Percentiles rank a stretch among this genome's conserved stretches.
These are phyloP conservation scores for Gandaritis pyraliata DNA, from an alignment of 2,888 invertebrate genomes.

Conservation along the genomic window DNA sequence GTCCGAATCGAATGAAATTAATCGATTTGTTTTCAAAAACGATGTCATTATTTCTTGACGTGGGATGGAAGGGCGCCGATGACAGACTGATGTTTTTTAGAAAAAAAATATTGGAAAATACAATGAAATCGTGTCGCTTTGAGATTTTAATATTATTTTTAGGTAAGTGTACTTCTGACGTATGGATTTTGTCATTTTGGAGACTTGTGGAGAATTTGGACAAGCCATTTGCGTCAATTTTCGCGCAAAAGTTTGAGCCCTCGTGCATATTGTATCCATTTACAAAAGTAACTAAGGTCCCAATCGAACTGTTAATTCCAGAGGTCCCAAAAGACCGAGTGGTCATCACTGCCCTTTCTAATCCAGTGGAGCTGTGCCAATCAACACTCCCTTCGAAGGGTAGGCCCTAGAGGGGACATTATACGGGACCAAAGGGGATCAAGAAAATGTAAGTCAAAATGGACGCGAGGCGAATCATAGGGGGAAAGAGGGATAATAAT, in stretches of 20 bases:
- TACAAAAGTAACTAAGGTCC: constrained; percentile 37
- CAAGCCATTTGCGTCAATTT: neutral
- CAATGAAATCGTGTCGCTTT: constrained; percentile 26
- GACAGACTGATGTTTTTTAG: constrained; percentile 58
- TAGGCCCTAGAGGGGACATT: constrained; percentile 52
- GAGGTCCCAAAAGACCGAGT: constrained; percentile 68
- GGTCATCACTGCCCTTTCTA: constrained; percentile 72
- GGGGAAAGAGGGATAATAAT: constrained; percentile 37
- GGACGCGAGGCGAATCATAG: constrained; percentile 54
- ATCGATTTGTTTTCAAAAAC: constrained; percentile 79
- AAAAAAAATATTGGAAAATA: constrained; percentile 43
- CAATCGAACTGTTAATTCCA: constrained; percentile 65
- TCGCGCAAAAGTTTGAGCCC: neutral
- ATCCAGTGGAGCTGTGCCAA: constrained; percentile 77
- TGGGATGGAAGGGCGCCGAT: constrained; percentile 64
- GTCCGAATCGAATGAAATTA: constrained; percentile 80
- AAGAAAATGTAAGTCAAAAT: constrained; percentile 50
- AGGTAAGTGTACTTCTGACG: too few species aligned
- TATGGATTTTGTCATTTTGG: constrained; percentile 9
- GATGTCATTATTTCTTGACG: constrained; percentile 73
- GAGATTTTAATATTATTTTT: constrained; percentile 8
- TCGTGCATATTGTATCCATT: constrained; percentile 20
- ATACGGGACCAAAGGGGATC: constrained; percentile 40
- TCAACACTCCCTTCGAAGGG: constrained; percentile 71
- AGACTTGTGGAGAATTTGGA: neutral